Conservation (phyloP, 2,797 vertebrate species). For the Cuculus canorus region DNA sequence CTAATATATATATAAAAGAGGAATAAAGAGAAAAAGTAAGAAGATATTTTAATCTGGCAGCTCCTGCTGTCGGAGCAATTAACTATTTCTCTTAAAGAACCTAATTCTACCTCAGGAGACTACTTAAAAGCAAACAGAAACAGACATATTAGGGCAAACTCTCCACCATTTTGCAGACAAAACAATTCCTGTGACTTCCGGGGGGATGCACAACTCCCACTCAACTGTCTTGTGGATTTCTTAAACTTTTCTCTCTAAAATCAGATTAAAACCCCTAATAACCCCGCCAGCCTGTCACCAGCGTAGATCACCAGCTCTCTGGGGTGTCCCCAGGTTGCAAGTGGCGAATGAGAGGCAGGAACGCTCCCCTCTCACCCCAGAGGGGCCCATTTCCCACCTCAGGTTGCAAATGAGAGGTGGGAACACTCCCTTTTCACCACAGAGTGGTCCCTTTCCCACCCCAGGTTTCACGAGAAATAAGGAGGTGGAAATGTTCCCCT, state of each 20-base stretch:
- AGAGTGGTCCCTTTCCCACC: too few species aligned
- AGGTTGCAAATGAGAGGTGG: too few species aligned
- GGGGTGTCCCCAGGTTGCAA: rapidly evolving
- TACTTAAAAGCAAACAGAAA: not conserved
- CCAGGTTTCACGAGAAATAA: too few species aligned
- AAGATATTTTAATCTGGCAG: not conserved
- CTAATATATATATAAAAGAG: not conserved
- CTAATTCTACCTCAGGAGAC: rapidly evolving
- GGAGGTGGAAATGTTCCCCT: too few species aligned
- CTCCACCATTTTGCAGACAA: not conserved
- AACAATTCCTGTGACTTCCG: rapidly evolving
- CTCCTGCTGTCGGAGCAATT: not conserved
- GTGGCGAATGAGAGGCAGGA: rapidly evolving
- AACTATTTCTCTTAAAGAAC: not conserved
- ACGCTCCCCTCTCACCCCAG: not conserved
- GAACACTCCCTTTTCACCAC: too few species aligned
- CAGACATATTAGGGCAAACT: not conserved
- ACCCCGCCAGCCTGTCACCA: not conserved
- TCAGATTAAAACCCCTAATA: not conserved
- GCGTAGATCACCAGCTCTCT: not conserved
- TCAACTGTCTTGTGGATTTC: not conserved
- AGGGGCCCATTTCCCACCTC: too few species aligned
- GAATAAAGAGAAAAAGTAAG: not conserved
- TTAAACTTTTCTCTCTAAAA: too few species aligned
- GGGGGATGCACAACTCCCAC: rapidly evolving